Evolutionary conservation across 30 jellyfish, hydroid and myxozoan genomes (phyloP).

Genomic region (Hydractinia echinata): DNA sequence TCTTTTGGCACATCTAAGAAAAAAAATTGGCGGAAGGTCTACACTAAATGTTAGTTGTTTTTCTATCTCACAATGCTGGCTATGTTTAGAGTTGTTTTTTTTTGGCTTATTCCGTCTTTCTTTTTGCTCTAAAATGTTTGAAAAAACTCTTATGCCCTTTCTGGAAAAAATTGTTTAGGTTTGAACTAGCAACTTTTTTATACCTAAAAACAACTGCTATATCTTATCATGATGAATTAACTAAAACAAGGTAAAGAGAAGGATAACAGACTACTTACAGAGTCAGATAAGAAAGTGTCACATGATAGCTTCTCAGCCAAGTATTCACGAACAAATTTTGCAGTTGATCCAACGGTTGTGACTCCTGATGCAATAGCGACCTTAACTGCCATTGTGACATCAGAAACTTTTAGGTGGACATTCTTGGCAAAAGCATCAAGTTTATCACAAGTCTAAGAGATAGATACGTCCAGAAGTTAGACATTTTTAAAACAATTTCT

Average conservation of each 20-base stretch:
- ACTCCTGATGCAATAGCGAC: constrained; percentile 27
- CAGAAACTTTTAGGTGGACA: constrained; percentile 1
- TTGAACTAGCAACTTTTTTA: no score
- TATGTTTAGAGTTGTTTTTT: no score
- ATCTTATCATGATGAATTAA: no score
- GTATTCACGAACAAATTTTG: background rate
- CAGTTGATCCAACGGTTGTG: constrained; percentile 3
- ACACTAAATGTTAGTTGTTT: no score
- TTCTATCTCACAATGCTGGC: no score
- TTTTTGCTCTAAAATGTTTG: no score
- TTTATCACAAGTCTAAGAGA: constrained; percentile 24
- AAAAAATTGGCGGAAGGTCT: background rate
- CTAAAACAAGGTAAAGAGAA: background rate
- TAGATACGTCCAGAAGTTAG: no score
- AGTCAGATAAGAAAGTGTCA: background rate
- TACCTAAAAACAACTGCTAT: no score
- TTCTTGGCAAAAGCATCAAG: constrained; percentile 15
- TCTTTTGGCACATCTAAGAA: background rate
- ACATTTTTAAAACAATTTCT: no score
- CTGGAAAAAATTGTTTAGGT: no score
- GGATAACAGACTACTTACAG: background rate
- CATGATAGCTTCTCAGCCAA: constrained; percentile 20
- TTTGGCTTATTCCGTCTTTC: no score
- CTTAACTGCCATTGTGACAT: constrained; percentile 12
- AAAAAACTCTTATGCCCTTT: no score